Evolutionary conservation across 2,888 invertebrate species (phyloP).

Genomic region (Ceratothoa steindachneri): DNA sequence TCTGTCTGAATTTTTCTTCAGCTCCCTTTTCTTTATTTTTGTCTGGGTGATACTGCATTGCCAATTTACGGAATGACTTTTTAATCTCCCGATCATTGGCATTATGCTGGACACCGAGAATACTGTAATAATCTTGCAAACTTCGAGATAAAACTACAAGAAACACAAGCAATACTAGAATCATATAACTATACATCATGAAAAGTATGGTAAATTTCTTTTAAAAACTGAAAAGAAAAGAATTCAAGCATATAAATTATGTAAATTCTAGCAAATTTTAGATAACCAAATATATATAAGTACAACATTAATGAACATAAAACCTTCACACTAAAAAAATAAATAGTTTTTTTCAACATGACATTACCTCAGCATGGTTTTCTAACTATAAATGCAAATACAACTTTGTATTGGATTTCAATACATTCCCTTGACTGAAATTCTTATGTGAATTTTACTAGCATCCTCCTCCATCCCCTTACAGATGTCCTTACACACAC

Average conservation of each 20-base stretch:
- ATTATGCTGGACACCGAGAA: conserved; percentile 54
- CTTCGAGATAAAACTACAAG: neutral
- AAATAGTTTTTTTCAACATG: no score
- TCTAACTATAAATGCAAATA: no score
- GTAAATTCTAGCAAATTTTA: no score
- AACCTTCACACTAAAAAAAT: no score
- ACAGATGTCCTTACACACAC: no score
- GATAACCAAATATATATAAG: no score
- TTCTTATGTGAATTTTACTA: no score
- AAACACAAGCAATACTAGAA: neutral
- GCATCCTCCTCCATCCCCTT: no score
- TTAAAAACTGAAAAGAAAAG: neutral
- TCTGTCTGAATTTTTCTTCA: conserved; percentile 57
- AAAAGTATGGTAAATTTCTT: neutral
- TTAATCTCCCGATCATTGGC: conserved; percentile 57
- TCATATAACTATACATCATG: neutral
- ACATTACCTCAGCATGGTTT: no score
- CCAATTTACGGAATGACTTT: conserved; percentile 57
- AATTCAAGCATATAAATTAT: neutral
- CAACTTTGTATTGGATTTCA: no score
- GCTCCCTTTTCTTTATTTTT: conserved; percentile 56
- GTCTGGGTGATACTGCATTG: conserved; percentile 58
- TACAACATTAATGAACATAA: no score
- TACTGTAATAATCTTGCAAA: conserved; percentile 55
- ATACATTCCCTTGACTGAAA: no score